Conservation (phyloP, 2,113 vertebrate species). For the Gasterosteus aculeatus region DNA sequence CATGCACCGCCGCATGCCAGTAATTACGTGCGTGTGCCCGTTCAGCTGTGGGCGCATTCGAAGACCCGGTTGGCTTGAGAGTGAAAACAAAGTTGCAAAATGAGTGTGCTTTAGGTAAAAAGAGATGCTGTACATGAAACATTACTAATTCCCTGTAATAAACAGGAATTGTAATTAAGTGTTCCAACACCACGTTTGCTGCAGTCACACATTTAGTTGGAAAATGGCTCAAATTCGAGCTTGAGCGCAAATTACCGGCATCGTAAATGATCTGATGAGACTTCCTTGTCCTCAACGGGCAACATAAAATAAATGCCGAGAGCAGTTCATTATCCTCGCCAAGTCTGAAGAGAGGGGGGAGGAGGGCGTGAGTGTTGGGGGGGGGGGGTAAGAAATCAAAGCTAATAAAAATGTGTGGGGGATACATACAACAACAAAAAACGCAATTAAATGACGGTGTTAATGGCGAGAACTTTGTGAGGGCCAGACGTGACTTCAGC, state of each 20-base stretch:
- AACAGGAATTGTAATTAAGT: neutral
- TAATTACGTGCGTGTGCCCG: slow-evolving; percentile 32
- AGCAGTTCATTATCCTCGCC: neutral
- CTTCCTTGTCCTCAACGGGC: neutral
- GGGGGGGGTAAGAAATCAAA: neutral
- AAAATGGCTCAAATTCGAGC: neutral
- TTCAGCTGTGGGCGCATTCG: slow-evolving; percentile 1
- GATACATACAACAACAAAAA: slow-evolving; percentile 19
- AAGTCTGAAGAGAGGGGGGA: neutral
- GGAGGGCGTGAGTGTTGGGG: neutral
- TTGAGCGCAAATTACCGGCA: neutral
- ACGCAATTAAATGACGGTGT: slow-evolving; percentile 74
- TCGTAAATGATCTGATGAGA: slow-evolving; percentile 1
- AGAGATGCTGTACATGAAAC: slow-evolving; percentile 32
- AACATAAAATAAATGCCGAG: neutral
- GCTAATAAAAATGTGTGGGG: neutral
- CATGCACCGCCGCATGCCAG: slow-evolving; percentile 36
- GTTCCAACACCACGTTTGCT: neutral
- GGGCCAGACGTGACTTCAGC: slow-evolving; percentile 88
- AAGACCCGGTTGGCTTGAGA: slow-evolving; percentile 1
- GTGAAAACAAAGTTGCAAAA: slow-evolving; percentile 28
- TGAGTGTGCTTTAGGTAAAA: neutral
- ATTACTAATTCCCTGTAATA: slow-evolving; percentile 1
- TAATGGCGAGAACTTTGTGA: slow-evolving; percentile 78
- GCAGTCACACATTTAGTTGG: neutral